Evolutionary conservation across 37 sponge, comb jelly and placozoan species (phyloP), one percentile per base, ranked within the genome.

Genomic region (Oopsacas minuta): DNA sequence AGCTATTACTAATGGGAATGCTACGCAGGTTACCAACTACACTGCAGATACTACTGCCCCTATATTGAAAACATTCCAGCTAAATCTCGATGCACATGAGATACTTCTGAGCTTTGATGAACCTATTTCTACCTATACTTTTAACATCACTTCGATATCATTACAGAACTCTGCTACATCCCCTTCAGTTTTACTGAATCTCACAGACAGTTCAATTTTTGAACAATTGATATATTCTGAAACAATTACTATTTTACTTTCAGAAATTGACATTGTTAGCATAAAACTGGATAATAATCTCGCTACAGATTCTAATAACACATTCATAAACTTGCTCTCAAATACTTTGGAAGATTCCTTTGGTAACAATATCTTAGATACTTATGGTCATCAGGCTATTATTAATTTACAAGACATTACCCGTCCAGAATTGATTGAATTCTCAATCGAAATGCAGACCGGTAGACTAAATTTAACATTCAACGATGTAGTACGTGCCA

Each of bases 381-480:
- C 75, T 5, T 7, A 32, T 25, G 75, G 75, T 5, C 75, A 61
- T n/a, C 22, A 25, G 22, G 75, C 75, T 20, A 61, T 61, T 32
- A 25, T n/a, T 12, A 61, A 61, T 61, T 32, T 61, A 7, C 75
- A 61, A 61, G 96, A 95, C 52, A 42, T 81, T 10, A 86, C 89
- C 17, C 85, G 91, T 82, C 93, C 96, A 82, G 38, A 85, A 36
- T 53, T 95, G 36, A 25, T 52, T n/a, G 83, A 38, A 36, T 92
- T 90, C 37, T 82, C 88, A 12, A 69, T 95, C 81, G 91, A 92
- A n/a, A 85, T 95, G 52, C 91, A 95, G 34, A 36, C 85, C 23
- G 96, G 96, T 35, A 10, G 84, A 17, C 82, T 95, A 36, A 88
- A 87, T 35, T 83, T 95, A 0, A 91, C 90, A 0, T 95, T 95